Percentiles rank a stretch among this genome's conserved stretches.
Conservation (phyloP, 2,113 vertebrate species). For the Brienomyrus brachyistius region DNA sequence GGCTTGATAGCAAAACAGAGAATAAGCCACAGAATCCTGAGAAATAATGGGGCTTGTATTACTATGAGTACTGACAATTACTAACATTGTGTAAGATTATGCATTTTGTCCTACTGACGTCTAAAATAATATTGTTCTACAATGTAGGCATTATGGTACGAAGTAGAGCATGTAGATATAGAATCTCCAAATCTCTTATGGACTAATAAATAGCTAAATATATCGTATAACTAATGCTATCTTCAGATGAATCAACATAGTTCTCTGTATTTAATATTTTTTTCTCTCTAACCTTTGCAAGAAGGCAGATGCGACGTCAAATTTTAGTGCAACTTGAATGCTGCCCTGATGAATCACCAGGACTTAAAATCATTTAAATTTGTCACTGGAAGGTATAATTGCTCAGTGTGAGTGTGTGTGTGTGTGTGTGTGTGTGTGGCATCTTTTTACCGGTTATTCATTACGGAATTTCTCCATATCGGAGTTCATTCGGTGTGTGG, state of each 20-base stretch:
- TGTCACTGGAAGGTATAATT: not conserved
- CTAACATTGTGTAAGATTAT: not conserved
- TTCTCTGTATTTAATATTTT: not conserved
- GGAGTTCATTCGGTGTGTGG: not conserved
- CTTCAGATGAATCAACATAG: not conserved
- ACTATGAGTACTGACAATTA: not conserved
- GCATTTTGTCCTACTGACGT: not conserved
- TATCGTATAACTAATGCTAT: not conserved
- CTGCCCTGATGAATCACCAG: not conserved
- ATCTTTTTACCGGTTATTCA: not conserved
- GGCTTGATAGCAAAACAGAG: not conserved
- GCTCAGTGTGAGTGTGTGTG: not conserved
- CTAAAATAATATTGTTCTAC: not conserved
- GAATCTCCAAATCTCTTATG: not conserved
- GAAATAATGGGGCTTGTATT: not conserved
- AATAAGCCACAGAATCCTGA: not conserved
- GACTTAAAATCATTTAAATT: conserved; percentile 17
- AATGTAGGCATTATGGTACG: not conserved
- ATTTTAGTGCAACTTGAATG: not conserved
- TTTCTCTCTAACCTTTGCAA: not conserved
- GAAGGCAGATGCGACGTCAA: not conserved
- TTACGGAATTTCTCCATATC: not conserved
- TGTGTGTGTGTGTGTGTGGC: not conserved
- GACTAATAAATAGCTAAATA: not conserved
- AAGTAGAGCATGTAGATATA: not conserved